Evolutionary conservation across 1,140 invertebrate species (phyloP), one percentile per base, ranked within the genome.

Genomic region (Heliconius nattereri): DNA sequence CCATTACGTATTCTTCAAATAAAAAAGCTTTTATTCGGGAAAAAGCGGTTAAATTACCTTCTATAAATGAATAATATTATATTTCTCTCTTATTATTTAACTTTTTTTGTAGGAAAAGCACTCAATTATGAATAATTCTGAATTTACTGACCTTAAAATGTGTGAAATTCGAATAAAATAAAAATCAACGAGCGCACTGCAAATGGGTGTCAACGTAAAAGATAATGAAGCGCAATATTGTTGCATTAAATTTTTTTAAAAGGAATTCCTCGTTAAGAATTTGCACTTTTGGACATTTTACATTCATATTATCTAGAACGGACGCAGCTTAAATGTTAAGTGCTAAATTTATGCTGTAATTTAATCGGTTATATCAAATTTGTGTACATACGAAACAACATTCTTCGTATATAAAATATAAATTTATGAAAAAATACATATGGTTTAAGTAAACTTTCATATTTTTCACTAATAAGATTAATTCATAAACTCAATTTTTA

Each of bases 111-210:
- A 40, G n/a, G 23, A 71, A 79, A n/a, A 73, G 49, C 57, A 29
- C 66, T 60, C 74, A 80, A 72, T 80, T 80, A 80, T 40, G 60
- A 54, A 54, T 23, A 49, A 60, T 74, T 72, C 60, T 80, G 76
- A 80, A 80, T 76, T 76, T 72, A 73, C 78, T 73, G 78, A 76
- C 74, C 78, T 80, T 80, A 76, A 80, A 75, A 76, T 76, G 78
- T 80, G 78, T 76, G 78, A 80, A 80, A 80, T 80, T 80, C 78
- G 78, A 40, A 80, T 80, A 72, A 79, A 79, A 79, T 79, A 74
- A 79, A 76, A 79, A 70, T 79, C 75, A 79, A 79, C 70, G 72
- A 60, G 70, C 66, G 32, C 78, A 71, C 57, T 75, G 78, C 73
- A 79, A 76, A 75, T 71, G 60, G 45, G 78, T 52, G 73, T 80